These are phyloP conservation scores for Dryomyza anilis DNA, from an alignment of 2,888 invertebrate genomes.

Conservation along the genomic window DNA sequence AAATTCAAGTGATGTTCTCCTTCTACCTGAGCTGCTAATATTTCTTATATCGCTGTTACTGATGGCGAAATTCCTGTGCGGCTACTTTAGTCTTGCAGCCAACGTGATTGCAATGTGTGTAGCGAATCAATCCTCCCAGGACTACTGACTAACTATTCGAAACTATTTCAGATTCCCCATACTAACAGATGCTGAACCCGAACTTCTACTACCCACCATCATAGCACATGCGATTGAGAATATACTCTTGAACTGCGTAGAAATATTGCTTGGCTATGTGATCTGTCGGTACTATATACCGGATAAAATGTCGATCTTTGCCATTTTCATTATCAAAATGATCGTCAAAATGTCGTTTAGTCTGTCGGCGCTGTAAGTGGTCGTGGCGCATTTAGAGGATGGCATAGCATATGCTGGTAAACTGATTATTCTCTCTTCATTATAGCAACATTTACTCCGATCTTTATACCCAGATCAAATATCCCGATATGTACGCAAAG, in stretches of 20 bases:
- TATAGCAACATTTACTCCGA: constrained; percentile 48
- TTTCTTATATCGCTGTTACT: constrained; percentile 46
- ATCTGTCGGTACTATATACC: constrained; percentile 43
- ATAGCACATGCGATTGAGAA: constrained; percentile 47
- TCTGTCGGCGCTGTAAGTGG: constrained; percentile 45
- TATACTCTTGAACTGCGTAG: constrained; percentile 45
- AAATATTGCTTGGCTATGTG: constrained; percentile 46
- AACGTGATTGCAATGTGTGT: constrained; percentile 53
- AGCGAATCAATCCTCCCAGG: background rate
- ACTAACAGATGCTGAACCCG: constrained; percentile 47
- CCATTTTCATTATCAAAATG: constrained; percentile 45
- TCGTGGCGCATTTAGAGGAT: background rate
- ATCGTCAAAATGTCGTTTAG: constrained; percentile 41
- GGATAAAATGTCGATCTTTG: constrained; percentile 41
- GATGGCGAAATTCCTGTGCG: constrained; percentile 46
- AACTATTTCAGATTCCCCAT: constrained; percentile 50
- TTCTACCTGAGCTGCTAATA: constrained; percentile 44
- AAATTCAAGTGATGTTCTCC: constrained; percentile 34
- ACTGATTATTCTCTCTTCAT: no score
- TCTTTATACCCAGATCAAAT: constrained; percentile 43
- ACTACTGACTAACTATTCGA: background rate
- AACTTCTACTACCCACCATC: constrained; percentile 53
- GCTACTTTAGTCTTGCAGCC: constrained; percentile 50
- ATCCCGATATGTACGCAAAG: background rate
- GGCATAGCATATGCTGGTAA: background rate